Evolutionary conservation across 1,140 invertebrate genomes (phyloP), one percentile per base, ranked within the genome.

Genomic region (Penaeus chinensis): DNA sequence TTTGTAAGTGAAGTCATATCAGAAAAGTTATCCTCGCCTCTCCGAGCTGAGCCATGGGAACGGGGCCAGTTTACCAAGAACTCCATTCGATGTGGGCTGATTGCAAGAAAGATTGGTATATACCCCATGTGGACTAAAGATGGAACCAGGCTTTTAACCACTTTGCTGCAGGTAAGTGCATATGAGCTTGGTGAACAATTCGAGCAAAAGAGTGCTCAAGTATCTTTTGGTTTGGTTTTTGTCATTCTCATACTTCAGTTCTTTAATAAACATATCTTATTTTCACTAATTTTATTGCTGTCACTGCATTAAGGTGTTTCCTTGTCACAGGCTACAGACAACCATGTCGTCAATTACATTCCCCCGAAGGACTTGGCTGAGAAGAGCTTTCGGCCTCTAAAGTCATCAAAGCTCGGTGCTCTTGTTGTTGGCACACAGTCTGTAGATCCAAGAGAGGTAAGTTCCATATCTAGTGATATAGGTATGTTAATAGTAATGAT

Each of bases 291-390:
- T 62, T 13, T 54, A 13, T 62, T 37, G 7, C 19, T 61, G 76
- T 47, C 76, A 20, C 27, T 16, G 16, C 16, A 42, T 42, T 32
- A 32, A 32, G 71, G 42, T 54, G 63, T 91, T 42, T 62, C 92
- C 93, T 11, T 54, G 54, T 87, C 71, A 74, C 91, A 98, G 96
- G 94, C 99, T 24, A 93, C 96, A 42, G 98, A 99, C 92, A 99
- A 99, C 93, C 98, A 99, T 94, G 97, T 99, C 5, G 95, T 99
- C 76, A 96, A 95, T 91, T 99, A 98, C 92, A 95, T 95, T 87
- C 94, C 97, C 24, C 97, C 98, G 20, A 96, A 97, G 92, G 93
- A 96, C 91, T 96, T 94, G 91, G 91, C 78, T 22, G 71, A 88
- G 24, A 81, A 84, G 32, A 47, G 69, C 66, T 19, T 93, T 24